Evolutionary conservation across 1,140 invertebrate species (phyloP).

Genomic region (Scaptomyza montana): DNA sequence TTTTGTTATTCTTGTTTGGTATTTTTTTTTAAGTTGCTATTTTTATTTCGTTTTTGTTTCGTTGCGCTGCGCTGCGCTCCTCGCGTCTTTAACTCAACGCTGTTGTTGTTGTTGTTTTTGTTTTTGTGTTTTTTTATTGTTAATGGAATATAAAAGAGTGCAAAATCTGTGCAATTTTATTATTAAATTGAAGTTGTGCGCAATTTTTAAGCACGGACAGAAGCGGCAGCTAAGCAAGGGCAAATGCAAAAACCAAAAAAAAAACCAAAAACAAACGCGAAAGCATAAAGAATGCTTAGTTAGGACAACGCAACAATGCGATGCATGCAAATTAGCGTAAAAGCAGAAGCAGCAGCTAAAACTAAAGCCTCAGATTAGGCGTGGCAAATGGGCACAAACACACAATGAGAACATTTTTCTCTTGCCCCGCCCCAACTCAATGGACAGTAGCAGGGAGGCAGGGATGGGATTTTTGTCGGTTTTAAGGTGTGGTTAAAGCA

Average conservation of each 20-base stretch:
- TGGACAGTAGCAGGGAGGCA: background rate
- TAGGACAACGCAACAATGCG: conserved; percentile 15
- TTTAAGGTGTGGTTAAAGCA: background rate
- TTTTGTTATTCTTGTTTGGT: conserved; percentile 34
- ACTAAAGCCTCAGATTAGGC: conserved; percentile 9
- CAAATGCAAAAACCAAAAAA: no score
- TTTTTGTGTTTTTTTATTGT: conserved; percentile 52
- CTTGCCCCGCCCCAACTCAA: no score
- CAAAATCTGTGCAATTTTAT: conserved; percentile 56
- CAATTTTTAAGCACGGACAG: conserved; percentile 58
- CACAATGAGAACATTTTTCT: conserved; percentile 27
- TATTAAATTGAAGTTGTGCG: conserved; percentile 77
- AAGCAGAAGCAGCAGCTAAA: conserved; percentile 8
- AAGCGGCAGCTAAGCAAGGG: conserved; percentile 16
- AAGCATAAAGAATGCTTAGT: conserved; percentile 5
- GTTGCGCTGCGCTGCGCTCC: conserved; percentile 20
- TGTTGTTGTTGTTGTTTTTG: conserved; percentile 31
- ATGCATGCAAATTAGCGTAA: conserved; percentile 41
- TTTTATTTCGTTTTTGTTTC: conserved; percentile 29
- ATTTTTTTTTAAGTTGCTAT: conserved; percentile 30
- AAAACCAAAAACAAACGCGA: conserved; percentile 4
- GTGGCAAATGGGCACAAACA: conserved; percentile 15
- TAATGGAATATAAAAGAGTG: conserved; percentile 75
- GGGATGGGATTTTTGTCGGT: background rate
- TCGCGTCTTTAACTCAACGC: conserved; percentile 34